These are phyloP conservation scores for Tubulanus polymorphus DNA, from an alignment of 2,888 invertebrate genomes.

Conservation along the genomic window DNA sequence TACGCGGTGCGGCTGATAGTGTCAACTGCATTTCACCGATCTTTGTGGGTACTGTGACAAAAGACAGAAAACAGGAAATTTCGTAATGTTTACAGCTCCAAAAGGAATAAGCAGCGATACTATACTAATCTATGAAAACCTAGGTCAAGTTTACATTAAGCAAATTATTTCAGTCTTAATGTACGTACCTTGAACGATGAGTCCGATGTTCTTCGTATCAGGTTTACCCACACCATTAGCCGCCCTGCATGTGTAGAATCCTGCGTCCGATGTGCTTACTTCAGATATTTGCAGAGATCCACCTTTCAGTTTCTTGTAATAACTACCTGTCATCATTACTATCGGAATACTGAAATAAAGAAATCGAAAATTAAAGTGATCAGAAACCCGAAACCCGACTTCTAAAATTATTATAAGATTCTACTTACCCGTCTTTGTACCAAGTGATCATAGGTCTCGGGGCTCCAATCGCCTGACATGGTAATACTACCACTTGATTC, in stretches of 20 bases:
- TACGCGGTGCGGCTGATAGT: constrained; percentile 29
- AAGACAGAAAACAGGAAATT: constrained; percentile 35
- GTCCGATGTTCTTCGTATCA: constrained; percentile 27
- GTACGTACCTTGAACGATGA: constrained; percentile 41
- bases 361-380: background rate
- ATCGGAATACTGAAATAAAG: constrained; percentile 61
- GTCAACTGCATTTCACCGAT: too few relatives aligned
- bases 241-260: constrained; percentile 57
- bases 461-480: constrained; percentile 28
- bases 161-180: too few relatives aligned
- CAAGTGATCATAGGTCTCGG: constrained; percentile 67
- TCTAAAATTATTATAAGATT: background rate
- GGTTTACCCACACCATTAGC: constrained; percentile 24
- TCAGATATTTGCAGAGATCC: constrained; percentile 90
- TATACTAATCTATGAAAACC: too few relatives aligned
- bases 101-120: too few relatives aligned
- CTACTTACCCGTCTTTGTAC: constrained; percentile 68
- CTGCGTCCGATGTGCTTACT: constrained; percentile 83
- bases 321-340: background rate
- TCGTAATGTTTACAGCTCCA: constrained; percentile 33
- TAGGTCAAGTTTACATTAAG: too few relatives aligned
- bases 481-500: constrained; percentile 28
- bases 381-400: background rate
- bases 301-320: constrained; percentile 62
- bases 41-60: too few relatives aligned